These are phyloP conservation scores for Argya squamiceps DNA, from an alignment of 2,797 vertebrate species.

Conservation along the genomic window DNA sequence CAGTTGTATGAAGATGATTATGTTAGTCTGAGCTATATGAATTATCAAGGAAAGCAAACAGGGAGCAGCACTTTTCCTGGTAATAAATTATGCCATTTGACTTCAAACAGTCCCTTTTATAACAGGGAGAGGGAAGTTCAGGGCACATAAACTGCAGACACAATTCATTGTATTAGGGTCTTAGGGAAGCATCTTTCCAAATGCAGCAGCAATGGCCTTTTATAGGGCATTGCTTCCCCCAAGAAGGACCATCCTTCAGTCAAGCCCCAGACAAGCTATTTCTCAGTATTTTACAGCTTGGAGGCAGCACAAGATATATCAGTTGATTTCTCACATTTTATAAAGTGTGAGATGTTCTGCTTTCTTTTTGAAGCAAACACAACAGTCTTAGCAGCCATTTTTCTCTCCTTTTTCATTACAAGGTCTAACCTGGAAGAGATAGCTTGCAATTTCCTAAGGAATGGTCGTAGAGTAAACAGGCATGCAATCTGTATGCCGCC, in stretches of 20 bases:
- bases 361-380: neutral
- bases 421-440: neutral
- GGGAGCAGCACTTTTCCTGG: neutral
- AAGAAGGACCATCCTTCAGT: neutral
- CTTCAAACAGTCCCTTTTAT: neutral
- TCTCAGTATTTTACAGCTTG: neutral
- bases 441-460: neutral
- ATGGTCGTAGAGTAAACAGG: neutral
- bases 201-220: neutral
- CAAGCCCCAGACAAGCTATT: neutral
- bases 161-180: neutral
- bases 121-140: neutral
- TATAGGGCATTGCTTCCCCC: neutral
- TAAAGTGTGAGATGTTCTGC: neutral
- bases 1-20: neutral
- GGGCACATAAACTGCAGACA: neutral
- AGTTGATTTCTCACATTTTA: neutral
- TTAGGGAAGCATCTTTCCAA: neutral
- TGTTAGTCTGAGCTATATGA: neutral
- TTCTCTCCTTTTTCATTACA: neutral
- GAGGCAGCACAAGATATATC: neutral
- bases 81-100: neutral
- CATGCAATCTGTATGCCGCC: neutral
- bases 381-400: neutral
- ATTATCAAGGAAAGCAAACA: neutral